These are phyloP conservation scores for Etia nguti DNA, from an alignment of 2,113 vertebrate genomes.

Conservation along the genomic window DNA sequence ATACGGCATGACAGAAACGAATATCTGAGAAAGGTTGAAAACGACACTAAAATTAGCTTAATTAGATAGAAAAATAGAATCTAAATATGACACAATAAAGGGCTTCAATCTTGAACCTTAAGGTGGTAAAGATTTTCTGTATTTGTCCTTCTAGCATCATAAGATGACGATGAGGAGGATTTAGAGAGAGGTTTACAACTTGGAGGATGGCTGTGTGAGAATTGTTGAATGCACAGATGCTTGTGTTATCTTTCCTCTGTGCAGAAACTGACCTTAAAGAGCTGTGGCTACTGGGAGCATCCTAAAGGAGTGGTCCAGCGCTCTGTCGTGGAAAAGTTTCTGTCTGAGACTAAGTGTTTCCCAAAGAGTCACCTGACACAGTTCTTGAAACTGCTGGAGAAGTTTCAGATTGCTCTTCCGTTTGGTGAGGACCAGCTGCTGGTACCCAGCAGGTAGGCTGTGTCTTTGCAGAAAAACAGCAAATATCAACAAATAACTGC, in stretches of 20 bases:
- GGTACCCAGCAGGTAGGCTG: constrained; percentile 86
- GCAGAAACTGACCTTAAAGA: constrained; percentile 70
- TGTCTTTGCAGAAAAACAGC: not conserved
- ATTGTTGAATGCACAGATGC: not conserved
- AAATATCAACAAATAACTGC: not conserved
- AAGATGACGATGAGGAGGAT: not conserved
- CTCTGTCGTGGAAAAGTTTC: constrained; percentile 81
- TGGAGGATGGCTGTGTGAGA: not conserved
- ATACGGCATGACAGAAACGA: not conserved
- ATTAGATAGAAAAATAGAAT: not conserved
- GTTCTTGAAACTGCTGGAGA: constrained; percentile 92
- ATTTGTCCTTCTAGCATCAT: not conserved
- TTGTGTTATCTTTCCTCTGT: not conserved
- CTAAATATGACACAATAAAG: not conserved
- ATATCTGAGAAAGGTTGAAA: not conserved
- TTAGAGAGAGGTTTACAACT: not conserved
- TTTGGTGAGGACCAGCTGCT: constrained; percentile 86
- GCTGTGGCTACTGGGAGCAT: constrained; percentile 73
- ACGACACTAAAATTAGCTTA: not conserved
- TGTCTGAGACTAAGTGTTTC: constrained; percentile 83
- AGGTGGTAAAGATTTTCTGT: not conserved
- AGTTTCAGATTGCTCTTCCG: constrained; percentile 92
- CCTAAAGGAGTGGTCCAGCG: constrained; percentile 84
- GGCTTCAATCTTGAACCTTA: not conserved
- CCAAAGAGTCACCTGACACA: constrained; percentile 83